phyloP scores from a whole-genome alignment of 1,140 invertebrate genomes.

The Periplaneta americana region DNA sequence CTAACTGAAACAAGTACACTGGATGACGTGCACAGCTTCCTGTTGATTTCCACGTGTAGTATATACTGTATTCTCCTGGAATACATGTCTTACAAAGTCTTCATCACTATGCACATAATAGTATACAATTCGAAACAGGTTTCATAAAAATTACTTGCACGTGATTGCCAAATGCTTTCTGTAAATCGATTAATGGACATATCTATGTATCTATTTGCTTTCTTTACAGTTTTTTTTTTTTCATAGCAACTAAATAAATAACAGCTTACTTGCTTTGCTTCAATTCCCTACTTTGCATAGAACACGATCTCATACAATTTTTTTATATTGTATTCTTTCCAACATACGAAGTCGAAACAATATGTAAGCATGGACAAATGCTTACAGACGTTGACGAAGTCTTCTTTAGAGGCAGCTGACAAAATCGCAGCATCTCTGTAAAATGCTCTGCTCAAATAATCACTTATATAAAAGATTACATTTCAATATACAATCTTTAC shows the following conservation, averaged over 20 bases:
- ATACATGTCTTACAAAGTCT: not conserved
- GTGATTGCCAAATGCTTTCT: not conserved
- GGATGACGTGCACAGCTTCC: not conserved
- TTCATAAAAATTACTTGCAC: not conserved
- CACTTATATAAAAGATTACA: not conserved
- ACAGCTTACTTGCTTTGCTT: not conserved
- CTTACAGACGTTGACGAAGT: not conserved
- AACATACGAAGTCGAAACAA: too few species aligned
- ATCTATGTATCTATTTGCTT: not conserved
- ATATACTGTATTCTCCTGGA: not conserved
- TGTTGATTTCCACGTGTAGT: not conserved
- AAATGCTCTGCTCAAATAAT: not conserved
- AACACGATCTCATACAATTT: not conserved
- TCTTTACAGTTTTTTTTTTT: not conserved
- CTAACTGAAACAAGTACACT: not conserved
- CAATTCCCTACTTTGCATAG: not conserved
- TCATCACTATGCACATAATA: not conserved
- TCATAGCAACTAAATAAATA: not conserved
- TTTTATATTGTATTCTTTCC: not conserved
- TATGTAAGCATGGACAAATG: not conserved
- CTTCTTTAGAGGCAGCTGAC: not conserved
- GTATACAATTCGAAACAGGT: not conserved
- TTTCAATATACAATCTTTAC: not conserved
- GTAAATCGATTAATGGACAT: not conserved
- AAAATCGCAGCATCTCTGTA: too few species aligned